Conservation (phyloP, 2,888 invertebrate species). For the Caenorhabditis becei region DNA sequence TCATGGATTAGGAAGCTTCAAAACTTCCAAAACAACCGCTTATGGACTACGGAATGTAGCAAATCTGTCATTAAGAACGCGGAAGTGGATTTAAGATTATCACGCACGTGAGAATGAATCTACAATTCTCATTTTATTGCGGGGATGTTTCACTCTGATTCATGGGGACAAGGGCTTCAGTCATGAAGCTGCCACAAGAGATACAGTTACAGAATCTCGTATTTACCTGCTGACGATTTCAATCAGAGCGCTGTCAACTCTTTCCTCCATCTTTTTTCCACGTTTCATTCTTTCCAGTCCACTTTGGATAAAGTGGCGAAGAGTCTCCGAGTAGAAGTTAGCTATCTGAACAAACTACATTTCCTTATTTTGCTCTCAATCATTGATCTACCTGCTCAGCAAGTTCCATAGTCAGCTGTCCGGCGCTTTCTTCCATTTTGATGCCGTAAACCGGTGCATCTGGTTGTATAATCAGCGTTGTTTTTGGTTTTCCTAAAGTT, state of each 20-base stretch:
- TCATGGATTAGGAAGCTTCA: not conserved
- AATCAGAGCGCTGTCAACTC: slow-evolving; percentile 87
- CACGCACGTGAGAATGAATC: not conserved
- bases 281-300: slow-evolving; percentile 83
- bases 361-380: not conserved
- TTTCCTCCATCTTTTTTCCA: slow-evolving; percentile 86
- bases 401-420: slow-evolving; percentile 63
- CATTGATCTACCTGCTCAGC: slow-evolving; percentile 53
- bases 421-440: slow-evolving; percentile 86
- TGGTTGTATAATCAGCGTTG: slow-evolving; percentile 86
- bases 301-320: slow-evolving; percentile 58
- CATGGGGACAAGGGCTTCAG: not conserved
- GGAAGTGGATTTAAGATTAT: not conserved
- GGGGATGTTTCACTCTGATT: not conserved
- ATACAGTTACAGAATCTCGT: not conserved
- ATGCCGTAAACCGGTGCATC: slow-evolving; percentile 87
- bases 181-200: not conserved
- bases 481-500: slow-evolving; percentile 62
- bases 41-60: not conserved
- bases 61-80: not conserved
- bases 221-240: slow-evolving; percentile 86
- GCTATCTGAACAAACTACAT: slow-evolving; percentile 51
- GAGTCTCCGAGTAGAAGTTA: slow-evolving; percentile 52
- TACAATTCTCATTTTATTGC: not conserved
- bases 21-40: not conserved